These are phyloP conservation scores for Epinotia brunnichana DNA, from an alignment of 2,888 invertebrate species.

Conservation along the genomic window DNA sequence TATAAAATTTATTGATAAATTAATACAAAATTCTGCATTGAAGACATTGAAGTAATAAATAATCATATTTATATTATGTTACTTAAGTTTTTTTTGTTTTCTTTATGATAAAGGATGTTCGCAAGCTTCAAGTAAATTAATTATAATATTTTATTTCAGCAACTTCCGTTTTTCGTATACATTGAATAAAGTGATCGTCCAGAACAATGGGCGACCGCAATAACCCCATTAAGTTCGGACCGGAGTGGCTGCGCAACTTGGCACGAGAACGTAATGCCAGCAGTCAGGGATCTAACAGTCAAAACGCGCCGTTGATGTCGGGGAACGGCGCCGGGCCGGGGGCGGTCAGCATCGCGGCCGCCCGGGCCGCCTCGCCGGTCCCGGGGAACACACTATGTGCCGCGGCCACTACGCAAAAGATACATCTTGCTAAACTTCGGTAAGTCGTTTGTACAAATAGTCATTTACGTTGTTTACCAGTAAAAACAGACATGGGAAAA, in stretches of 20 bases:
- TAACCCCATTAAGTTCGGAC: conserved; percentile 93
- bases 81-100: too few species aligned
- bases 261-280: conserved; percentile 62
- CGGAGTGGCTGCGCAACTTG: conserved; percentile 95
- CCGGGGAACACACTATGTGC: conserved; percentile 50
- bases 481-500: too few species aligned
- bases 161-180: conserved; percentile 36
- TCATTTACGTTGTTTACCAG: too few species aligned
- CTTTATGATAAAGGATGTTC: too few species aligned
- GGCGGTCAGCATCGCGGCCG: conserved; percentile 46
- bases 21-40: too few species aligned
- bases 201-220: conserved; percentile 72
- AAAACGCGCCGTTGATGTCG: conserved; percentile 45
- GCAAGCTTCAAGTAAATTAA: neutral
- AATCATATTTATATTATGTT: too few species aligned
- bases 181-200: conserved; percentile 44
- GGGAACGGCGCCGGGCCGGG: conserved; percentile 45
- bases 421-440: conserved; percentile 72
- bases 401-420: conserved; percentile 55
- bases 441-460: conserved; percentile 49
- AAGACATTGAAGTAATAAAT: too few species aligned
- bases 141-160: conserved; percentile 27
- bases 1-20: too few species aligned
- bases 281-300: conserved; percentile 48
- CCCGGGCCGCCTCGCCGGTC: conserved; percentile 48